A percentile compares a stretch with the other conserved stretches of the same genome.
These are phyloP conservation scores for Drosophila neoperkinsi DNA, from an alignment of 2,888 invertebrate species.

Conservation along the genomic window DNA sequence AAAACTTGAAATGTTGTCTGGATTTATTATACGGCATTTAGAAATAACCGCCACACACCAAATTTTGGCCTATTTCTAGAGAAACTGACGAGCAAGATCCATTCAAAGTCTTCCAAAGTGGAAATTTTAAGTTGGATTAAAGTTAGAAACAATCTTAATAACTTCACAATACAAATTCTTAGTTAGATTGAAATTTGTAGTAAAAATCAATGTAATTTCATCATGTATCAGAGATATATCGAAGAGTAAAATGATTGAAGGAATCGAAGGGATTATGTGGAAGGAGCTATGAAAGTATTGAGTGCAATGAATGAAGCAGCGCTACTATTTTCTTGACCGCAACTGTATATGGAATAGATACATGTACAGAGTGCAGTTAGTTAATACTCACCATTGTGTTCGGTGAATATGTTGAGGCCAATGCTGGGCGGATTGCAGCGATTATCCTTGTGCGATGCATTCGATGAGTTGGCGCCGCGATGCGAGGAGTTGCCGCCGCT, in stretches of 20 bases:
- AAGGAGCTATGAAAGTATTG: background rate
- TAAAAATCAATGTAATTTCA: background rate
- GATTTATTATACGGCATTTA: background rate
- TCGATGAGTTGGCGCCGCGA: slow-evolving; percentile 49
- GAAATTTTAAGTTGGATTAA: background rate
- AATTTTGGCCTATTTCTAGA: background rate
- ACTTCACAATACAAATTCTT: background rate
- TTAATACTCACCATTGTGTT: slow-evolving; percentile 93
- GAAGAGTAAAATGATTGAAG: too few species aligned
- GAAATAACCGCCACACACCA: background rate
- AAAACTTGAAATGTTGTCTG: background rate
- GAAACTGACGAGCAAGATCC: background rate
- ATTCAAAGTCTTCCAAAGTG: background rate
- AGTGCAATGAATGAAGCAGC: background rate
- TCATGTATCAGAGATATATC: background rate
- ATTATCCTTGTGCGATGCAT: slow-evolving; percentile 88
- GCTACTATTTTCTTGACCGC: background rate
- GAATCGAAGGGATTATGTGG: background rate
- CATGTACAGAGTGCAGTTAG: slow-evolving; percentile 4
- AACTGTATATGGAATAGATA: background rate
- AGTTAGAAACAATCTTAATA: background rate
- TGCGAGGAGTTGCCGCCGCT: slow-evolving; percentile 67
- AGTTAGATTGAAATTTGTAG: background rate
- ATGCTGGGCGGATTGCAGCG: slow-evolving; percentile 86
- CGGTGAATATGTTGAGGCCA: slow-evolving; percentile 96